Evolutionary conservation across 1,140 invertebrate species (phyloP), one percentile per base, ranked within the genome.

Genomic region (Rhizoglyphus robini): DNA sequence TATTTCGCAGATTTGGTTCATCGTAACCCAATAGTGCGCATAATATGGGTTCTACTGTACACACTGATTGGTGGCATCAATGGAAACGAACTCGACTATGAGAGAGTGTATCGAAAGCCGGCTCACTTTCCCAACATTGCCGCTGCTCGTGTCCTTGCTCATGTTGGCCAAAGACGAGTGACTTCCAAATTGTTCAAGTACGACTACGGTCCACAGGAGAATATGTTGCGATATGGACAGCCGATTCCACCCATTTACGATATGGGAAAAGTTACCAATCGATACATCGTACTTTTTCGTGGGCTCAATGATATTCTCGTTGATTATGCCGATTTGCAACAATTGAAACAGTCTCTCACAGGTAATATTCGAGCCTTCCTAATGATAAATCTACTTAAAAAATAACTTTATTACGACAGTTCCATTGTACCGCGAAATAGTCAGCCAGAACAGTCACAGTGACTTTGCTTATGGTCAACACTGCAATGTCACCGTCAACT

Each of bases 161-260:
- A 58, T 11, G 29, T 58, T 58, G 54, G 11, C n/a, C 54, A 58
- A 34, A 2, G 54, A 8, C 20, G 25, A 18, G 15, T 11, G 29
- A 58, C n/a, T 30, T 1, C 15, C 25, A 18, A 46, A n/a, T 20
- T 58, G 15, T 32, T 18, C n/a, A 13, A 23, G 15, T 58, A 18
- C 25, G 54, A 58, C 25, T 58, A 58, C 25, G 54, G 54, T 1
- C 15, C 54, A 58, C 18, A 58, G 25, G 54, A 58, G 25, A 58
- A 58, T 58, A 13, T 58, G 29, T 32, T 2, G n/a, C n/a, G n/a
- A n/a, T n/a, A n/a, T n/a, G n/a, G n/a, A n/a, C n/a, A n/a, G n/a
- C n/a, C n/a, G n/a, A 1, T 18, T n/a, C 54, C 54, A 34, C 54
- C 54, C n/a, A 18, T 2, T 2, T 58, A 58, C 29, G 11, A 58